Base-by-base conservation (phyloP, 2,888 invertebrate genomes). In the Schizaphis graminum region DNA sequence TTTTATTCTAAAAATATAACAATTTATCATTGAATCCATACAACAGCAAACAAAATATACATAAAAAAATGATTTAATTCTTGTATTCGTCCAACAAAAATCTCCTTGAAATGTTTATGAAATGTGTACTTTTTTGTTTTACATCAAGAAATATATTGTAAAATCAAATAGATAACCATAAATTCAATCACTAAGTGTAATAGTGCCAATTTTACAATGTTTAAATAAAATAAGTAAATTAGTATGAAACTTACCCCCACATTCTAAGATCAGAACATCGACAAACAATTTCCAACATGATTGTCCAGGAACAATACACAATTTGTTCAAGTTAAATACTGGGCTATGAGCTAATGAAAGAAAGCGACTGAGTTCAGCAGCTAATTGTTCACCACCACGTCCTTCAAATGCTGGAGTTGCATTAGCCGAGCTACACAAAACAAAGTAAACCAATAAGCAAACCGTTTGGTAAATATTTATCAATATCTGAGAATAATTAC, bases 321-420 rank as follows among this genome's bases (percentile, higher is more conserved):
- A 96, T 93, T 97, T 96, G 96, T 99, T 97, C 95, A 99, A 97
- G 3, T 98, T 97, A 95, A 97, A 96, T 41, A 97, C 96, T 0
- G 98, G 97, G 95, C 97, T 97, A 96, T 99, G 99, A 13, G 99
- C 98, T 94, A 97, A 96, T 89, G 97, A 96, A 95, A 99, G 96
- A 95, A 98, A 97, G 95, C 97, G 97, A 77, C 98, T 97, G 95
- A 99, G 97, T 95, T 98, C 98, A 95, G 97, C 97, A 0, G 98
- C 99, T 94, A 99, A 96, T 94, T 98, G 97, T 95, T 99, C 99
- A 4, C 99, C 99, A 56, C 99, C 99, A 95, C 99, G 97, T 5
- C 99, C 99, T 96, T 99, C 99, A 96, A 99, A 99, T 95, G 98
- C 98, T 10, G 99, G 99, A 3, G 99, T 98, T 3, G 99, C 99